Evolutionary conservation across 2,797 vertebrate species (phyloP), one percentile per base, ranked within the genome.

Genomic region (Mus minutoides): DNA sequence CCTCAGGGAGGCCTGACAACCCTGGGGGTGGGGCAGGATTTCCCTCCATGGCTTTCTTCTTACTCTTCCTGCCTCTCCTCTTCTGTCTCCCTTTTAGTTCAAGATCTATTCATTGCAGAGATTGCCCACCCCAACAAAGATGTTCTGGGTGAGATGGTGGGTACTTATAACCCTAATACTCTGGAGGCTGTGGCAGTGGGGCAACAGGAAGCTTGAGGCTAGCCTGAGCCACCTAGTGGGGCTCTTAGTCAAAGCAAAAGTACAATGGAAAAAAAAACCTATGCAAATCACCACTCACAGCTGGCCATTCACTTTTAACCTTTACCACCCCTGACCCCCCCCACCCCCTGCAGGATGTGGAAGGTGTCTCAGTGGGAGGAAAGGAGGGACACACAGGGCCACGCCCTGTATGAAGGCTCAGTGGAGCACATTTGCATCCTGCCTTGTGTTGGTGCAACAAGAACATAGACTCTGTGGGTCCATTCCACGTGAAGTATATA

Each of bases 371-470:
- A 24, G 9, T 17, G n/a, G 60, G 29, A 26, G n/a, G 14, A 60
- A 14, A 73, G 16, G 13, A 4, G 10, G 56, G 26, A 1, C 21
- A 6, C 0, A 1, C 8, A 11, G 43, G 76, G 10, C 17, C 12
- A 17, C 31, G 8, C 13, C 11, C 26, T 3, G 19, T 0, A 0
- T 4, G 2, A 60, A 79, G 21, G 21, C 92, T 87, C 56, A 13
- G 83, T 29, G 85, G 14, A 12, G 37, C 1, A 3, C 19, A 34
- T 52, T 49, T 94, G 52, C 69, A n/a, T 75, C 37, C 79, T 94
- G 79, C 43, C 67, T 82, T 93, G 43, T 52, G 9, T 43, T n/a
- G 52, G 83, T 31, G 40, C 24, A 37, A 58, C 21, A 64, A 26
- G 6, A 58, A 94, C 82, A 16, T 43, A 94, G 69, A 17, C 22